These are phyloP conservation scores for Leptocoma aspasia DNA, from an alignment of 2,113 vertebrate species.

Conservation along the genomic window DNA sequence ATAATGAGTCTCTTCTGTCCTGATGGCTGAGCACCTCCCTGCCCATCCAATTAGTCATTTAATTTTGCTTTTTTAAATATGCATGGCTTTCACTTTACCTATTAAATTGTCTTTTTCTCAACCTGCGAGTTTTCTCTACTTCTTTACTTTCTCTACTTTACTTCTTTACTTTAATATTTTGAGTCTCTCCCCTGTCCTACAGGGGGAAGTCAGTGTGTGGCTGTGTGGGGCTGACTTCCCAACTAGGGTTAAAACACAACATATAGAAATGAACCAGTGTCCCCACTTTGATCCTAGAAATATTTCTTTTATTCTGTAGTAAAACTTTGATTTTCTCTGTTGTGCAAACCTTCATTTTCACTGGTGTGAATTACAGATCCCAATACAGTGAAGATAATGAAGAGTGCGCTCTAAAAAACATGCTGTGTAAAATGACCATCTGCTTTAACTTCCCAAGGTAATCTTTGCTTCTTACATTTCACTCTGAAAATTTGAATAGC, in stretches of 20 bases:
- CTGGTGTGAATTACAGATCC: background rate
- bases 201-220: fast-evolving
- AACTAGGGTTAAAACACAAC: background rate
- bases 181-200: background rate
- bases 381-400: background rate
- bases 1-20: background rate
- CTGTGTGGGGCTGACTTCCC: background rate
- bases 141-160: no score
- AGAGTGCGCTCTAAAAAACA: background rate
- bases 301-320: background rate
- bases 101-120: background rate
- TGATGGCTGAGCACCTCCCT: background rate
- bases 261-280: background rate
- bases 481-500: background rate
- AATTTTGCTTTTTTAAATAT: background rate
- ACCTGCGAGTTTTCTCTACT: background rate
- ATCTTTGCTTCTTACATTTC: background rate
- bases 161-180: background rate
- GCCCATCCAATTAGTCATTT: fast-evolving
- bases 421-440: background rate
- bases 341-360: background rate
- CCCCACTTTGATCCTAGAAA: background rate
- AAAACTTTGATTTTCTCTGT: background rate
- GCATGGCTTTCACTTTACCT: fast-evolving
- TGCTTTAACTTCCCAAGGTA: background rate